phyloP scores from a whole-genome alignment of 2,888 invertebrate genomes.

The Taenaris catops region DNA sequence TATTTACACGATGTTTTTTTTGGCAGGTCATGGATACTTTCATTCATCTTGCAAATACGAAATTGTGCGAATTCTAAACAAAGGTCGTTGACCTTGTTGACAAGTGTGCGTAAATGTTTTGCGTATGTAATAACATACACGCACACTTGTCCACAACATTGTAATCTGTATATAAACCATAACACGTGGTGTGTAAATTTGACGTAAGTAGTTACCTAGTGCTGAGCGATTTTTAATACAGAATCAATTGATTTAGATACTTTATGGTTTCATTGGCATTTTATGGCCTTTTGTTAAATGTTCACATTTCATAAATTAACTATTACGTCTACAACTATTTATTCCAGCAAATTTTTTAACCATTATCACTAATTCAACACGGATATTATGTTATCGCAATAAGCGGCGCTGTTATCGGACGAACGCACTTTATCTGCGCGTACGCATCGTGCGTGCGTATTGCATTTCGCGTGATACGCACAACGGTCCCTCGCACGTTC shows the following conservation, averaged over 20 bases:
- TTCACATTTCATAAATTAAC: no score
- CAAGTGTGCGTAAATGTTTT: conserved; percentile 17
- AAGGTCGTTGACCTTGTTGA: conserved; percentile 39
- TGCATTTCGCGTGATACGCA: conserved; percentile 65
- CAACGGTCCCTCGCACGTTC: conserved; percentile 48
- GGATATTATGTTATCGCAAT: conserved; percentile 44
- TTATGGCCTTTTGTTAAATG: no score
- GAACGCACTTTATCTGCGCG: conserved; percentile 63
- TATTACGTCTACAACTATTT: no score
- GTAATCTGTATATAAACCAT: neutral
- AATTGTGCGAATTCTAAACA: conserved; percentile 51
- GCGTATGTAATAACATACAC: neutral
- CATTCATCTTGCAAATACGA: conserved; percentile 38
- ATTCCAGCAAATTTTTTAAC: conserved; percentile 6
- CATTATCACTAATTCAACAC: conserved; percentile 21
- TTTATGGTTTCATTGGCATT: no score
- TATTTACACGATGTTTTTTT: conserved; percentile 47
- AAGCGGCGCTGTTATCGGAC: conserved; percentile 47
- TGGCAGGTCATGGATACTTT: conserved; percentile 70
- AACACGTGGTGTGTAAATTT: no score
- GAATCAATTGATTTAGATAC: no score
- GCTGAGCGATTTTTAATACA: no score
- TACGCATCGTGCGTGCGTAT: conserved; percentile 58
- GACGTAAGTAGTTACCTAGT: no score
- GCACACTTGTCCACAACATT: no score